phyloP scores from a whole-genome alignment of 1,140 invertebrate species.

The Rhizoglyphus robini region DNA sequence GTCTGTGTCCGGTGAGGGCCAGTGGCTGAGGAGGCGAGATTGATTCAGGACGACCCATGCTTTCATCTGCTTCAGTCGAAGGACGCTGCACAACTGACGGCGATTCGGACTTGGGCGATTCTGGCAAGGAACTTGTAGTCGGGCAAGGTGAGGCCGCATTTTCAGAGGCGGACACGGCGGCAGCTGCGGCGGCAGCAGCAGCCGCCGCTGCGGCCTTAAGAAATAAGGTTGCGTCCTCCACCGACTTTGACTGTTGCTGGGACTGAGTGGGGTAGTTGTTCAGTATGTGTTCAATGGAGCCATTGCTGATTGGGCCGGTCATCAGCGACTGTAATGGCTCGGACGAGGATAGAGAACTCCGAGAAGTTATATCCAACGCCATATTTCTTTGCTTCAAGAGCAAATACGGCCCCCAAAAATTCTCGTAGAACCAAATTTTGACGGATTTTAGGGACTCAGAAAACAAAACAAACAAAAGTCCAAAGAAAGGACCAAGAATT shows the following conservation, averaged over 20 bases:
- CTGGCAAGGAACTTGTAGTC: conserved; percentile 17
- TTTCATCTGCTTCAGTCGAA: background rate
- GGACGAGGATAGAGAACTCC: background rate
- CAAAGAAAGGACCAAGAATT: background rate
- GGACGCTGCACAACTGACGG: background rate
- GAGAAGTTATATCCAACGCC: background rate
- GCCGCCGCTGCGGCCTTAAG: conserved; percentile 8
- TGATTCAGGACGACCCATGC: conserved; percentile 6
- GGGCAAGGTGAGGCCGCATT: conserved; percentile 14
- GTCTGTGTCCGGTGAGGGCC: background rate
- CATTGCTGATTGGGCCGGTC: conserved; percentile 2
- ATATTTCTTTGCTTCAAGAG: conserved; percentile 15
- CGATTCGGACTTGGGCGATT: conserved; percentile 1
- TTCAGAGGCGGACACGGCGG: conserved; percentile 13
- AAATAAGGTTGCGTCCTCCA: conserved; percentile 16
- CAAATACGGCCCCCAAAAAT: conserved; percentile 11
- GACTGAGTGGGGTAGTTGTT: background rate
- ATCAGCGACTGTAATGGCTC: conserved; percentile 13
- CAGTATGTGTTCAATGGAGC: conserved; percentile 11
- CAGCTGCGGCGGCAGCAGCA: conserved; percentile 5
- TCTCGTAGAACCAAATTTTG: conserved; percentile 18
- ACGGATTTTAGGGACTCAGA: background rate
- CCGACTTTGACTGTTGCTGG: background rate
- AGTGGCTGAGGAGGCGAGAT: conserved; percentile 11
- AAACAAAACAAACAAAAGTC: background rate